Percentiles rank a stretch among this genome's conserved stretches.
Conservation (phyloP, 1,140 invertebrate genomes). For the Lutraria rhynchaena region DNA sequence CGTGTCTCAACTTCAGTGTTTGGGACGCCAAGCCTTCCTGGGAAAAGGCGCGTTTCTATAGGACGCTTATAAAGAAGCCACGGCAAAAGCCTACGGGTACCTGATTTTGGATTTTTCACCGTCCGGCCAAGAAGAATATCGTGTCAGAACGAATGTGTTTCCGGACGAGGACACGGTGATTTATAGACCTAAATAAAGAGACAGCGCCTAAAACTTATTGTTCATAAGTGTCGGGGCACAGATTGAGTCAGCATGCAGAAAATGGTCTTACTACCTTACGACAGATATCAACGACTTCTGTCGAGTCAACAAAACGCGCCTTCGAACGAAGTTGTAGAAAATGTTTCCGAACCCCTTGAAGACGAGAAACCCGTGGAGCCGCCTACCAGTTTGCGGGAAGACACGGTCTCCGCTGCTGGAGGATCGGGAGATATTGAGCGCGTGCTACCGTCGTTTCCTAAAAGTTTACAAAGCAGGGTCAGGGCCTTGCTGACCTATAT, state of each 20-base stretch:
- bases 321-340: too few relatives aligned
- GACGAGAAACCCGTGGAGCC: not conserved
- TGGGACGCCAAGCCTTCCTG: too few relatives aligned
- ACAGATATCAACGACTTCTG: conserved; percentile 36
- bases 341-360: not conserved
- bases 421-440: not conserved
- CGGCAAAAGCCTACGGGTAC: too few relatives aligned
- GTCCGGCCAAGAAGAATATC: too few relatives aligned
- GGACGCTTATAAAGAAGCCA: not conserved
- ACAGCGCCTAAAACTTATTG: too few relatives aligned
- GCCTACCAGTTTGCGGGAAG: not conserved
- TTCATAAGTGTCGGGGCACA: too few relatives aligned
- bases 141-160: too few relatives aligned
- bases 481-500: not conserved
- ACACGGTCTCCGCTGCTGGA: not conserved
- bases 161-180: too few relatives aligned
- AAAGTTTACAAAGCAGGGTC: not conserved
- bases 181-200: too few relatives aligned
- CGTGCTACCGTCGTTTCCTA: not conserved
- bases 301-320: not conserved
- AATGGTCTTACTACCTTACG: conserved; percentile 36
- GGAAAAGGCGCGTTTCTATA: too few relatives aligned
- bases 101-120: conserved; percentile 1
- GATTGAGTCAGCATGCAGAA: conserved; percentile 34
- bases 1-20: too few relatives aligned